Percentiles rank a stretch among this genome's conserved stretches.
Conservation (phyloP, 2,888 invertebrate species). For the Tetramorium bicarinatum region DNA sequence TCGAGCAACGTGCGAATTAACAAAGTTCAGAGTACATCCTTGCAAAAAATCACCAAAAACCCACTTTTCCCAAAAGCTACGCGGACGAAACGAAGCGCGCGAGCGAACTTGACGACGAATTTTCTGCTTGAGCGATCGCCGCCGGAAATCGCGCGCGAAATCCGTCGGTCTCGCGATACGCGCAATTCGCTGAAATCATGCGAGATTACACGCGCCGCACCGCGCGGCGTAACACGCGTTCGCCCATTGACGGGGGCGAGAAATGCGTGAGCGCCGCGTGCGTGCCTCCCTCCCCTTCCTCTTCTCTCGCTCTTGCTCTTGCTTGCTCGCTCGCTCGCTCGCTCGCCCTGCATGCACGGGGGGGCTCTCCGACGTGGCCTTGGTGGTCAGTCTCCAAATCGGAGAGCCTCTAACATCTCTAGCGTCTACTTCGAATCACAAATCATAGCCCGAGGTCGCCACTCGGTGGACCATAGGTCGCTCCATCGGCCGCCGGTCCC, state of each 20-base stretch:
- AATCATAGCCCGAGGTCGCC: slow-evolving; percentile 71
- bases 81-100: neutral
- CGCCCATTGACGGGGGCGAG: slow-evolving; percentile 50
- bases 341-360: slow-evolving; percentile 47
- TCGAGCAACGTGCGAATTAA: neutral
- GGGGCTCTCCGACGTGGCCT: slow-evolving; percentile 76
- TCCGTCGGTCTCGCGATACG: slow-evolving; percentile 22
- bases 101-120: neutral
- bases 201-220: slow-evolving; percentile 39
- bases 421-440: slow-evolving; percentile 69
- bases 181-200: slow-evolving; percentile 21
- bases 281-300: neutral
- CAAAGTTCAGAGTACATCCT: neutral
- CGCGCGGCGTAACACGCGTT: slow-evolving; percentile 19
- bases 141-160: slow-evolving; percentile 34
- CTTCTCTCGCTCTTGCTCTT: neutral
- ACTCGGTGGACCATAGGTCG: slow-evolving; percentile 41
- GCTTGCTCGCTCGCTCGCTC: neutral
- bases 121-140: slow-evolving; percentile 5
- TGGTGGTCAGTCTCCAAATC: slow-evolving; percentile 80
- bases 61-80: neutral
- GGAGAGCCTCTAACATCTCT: slow-evolving; percentile 65
- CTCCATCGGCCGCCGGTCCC: slow-evolving; percentile 9
- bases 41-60: neutral
- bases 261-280: slow-evolving; percentile 36